Percentiles rank a stretch among this genome's conserved stretches.
Evolutionary conservation across 1,140 invertebrate species (phyloP).

Genomic region (Drosophila santomea): DNA sequence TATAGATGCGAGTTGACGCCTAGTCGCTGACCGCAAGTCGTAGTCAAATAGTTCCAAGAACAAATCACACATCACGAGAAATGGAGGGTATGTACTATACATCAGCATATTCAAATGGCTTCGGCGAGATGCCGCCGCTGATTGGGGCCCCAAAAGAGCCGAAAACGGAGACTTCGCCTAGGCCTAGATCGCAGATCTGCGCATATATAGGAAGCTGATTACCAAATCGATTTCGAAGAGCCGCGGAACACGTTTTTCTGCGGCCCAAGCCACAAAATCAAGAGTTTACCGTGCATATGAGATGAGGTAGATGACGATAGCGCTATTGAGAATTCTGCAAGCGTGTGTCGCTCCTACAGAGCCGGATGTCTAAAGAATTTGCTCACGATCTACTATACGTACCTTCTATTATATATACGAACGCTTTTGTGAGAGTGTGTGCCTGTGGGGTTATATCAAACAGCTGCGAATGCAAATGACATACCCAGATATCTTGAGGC

Average conservation of each 20-base stretch:
- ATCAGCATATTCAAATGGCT: constrained; percentile 53
- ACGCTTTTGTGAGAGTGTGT: not conserved
- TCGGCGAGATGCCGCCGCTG: constrained; percentile 47
- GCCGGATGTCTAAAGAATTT: constrained; percentile 58
- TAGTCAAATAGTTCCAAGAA: constrained; percentile 57
- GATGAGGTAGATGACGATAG: constrained; percentile 62
- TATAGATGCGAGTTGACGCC: constrained; percentile 33
- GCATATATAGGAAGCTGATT: constrained; percentile 53
- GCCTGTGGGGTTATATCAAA: constrained; percentile 50
- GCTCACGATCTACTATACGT: constrained; percentile 39
- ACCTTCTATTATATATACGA: constrained; percentile 30
- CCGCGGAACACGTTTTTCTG: constrained; percentile 67
- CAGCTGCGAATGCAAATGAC: constrained; percentile 70
- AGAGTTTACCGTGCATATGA: constrained; percentile 68
- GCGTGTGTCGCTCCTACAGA: constrained; percentile 56
- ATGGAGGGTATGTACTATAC: constrained; percentile 6
- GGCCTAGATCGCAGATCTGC: constrained; percentile 41
- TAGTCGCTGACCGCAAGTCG: constrained; percentile 49
- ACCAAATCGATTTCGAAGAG: constrained; percentile 35
- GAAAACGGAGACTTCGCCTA: constrained; percentile 18
- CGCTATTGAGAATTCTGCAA: constrained; percentile 74
- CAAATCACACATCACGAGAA: constrained; percentile 49
- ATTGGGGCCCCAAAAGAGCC: constrained; percentile 18
- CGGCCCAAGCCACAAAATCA: constrained; percentile 21
- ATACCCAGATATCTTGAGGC: constrained; percentile 51